Percentiles rank a stretch among this genome's conserved stretches.
Conservation (phyloP, 2,113 vertebrate species). For the Felis chaus region DNA sequence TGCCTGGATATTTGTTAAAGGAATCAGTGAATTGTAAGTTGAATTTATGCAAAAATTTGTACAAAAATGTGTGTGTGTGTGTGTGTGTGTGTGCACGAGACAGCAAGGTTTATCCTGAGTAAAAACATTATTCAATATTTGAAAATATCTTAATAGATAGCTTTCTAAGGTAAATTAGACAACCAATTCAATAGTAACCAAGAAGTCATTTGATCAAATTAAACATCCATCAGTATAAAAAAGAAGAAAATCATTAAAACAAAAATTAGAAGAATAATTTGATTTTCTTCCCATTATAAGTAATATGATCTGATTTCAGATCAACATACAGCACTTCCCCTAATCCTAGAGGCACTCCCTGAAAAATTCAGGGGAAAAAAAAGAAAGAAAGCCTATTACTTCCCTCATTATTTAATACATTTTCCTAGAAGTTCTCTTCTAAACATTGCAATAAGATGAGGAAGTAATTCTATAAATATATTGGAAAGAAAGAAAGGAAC, state of each 20-base stretch:
- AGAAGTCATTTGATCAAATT: constrained; percentile 15
- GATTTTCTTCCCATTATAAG: neutral
- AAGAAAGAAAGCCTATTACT: neutral
- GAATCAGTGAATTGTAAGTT: neutral
- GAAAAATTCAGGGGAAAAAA: neutral
- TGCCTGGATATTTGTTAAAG: neutral
- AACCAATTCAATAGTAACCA: neutral
- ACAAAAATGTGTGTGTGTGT: neutral
- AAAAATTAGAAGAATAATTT: constrained; percentile 1
- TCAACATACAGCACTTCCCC: neutral
- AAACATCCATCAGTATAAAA: neutral
- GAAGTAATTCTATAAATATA: neutral
- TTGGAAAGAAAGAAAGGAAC: neutral
- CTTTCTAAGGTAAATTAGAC: constrained; percentile 34
- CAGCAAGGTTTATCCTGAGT: neutral
- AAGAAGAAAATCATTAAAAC: constrained; percentile 2
- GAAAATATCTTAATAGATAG: neutral
- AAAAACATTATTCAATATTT: neutral
- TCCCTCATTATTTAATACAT: neutral
- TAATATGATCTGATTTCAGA: neutral
- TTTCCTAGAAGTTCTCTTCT: neutral
- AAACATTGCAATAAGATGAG: neutral
- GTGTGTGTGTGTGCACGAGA: neutral
- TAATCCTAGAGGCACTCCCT: neutral
- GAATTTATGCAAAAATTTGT: neutral